A percentile compares a stretch with the other conserved stretches of the same genome.
These are phyloP conservation scores for rat (Rattus norvegicus) DNA, from an alignment of 2,113 vertebrate species.

Conservation along the genomic window DNA sequence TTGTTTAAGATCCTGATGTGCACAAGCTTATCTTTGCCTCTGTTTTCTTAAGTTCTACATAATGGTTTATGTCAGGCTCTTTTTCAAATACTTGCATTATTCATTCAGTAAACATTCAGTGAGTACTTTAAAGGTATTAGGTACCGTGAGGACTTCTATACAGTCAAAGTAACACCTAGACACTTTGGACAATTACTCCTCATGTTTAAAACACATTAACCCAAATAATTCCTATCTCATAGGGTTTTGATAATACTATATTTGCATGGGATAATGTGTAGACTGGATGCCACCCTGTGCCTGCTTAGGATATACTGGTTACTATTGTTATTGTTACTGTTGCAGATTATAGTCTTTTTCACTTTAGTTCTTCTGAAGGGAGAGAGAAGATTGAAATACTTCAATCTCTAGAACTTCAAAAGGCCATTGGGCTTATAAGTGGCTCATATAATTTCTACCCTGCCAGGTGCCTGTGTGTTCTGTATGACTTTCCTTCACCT, in stretches of 20 bases:
- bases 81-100: not conserved
- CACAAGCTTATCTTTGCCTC: slow-evolving; percentile 7
- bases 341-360: not conserved
- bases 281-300: not conserved
- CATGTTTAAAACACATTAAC: not conserved
- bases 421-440: not conserved
- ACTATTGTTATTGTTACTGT: not conserved
- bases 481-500: not conserved
- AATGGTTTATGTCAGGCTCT: not conserved
- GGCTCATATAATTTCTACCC: rapidly evolving
- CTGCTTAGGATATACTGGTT: not conserved
- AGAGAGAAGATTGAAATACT: not conserved
- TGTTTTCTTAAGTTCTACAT: slow-evolving; percentile 17
- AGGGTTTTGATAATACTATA: slow-evolving; percentile 13
- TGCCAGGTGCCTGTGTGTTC: not conserved
- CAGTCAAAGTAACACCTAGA: not conserved
- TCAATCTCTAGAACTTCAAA: not conserved
- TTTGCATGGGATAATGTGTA: not conserved
- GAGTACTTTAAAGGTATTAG: not conserved
- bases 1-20: not conserved
- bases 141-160: not conserved
- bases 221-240: not conserved
- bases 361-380: not conserved
- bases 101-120: not conserved
- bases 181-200: not conserved